Evolutionary conservation across 2,113 vertebrate genomes (phyloP), one percentile per base, ranked within the genome.

Genomic region (Chinchilla lanigera): DNA sequence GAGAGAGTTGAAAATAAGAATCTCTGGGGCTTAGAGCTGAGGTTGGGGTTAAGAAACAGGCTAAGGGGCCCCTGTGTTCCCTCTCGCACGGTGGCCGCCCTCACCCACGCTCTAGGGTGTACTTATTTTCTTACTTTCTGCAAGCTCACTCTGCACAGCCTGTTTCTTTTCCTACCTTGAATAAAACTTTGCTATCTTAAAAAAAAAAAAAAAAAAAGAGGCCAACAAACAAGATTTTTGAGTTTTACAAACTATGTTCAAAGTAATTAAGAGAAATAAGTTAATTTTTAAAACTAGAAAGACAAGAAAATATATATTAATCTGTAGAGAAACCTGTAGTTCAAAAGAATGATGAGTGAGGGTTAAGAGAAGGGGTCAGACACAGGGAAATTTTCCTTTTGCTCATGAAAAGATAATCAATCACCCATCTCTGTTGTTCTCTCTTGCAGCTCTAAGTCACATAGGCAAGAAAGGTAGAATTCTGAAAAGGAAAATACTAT

Each of bases 191-290:
- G 41, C 26, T 69, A 69, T 17, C 67, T n/a, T 69, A 20, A 69
- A 19, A 26, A 63, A 87, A 41, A 1, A n/a, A 0, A 16, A 28
- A 90, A 58, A 93, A 41, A 47, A 86, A 65, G 3, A 44, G 24
- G 50, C 12, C 16, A 91, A 26, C 3, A 47, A 58, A 75, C 19
- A 94, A 87, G 38, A 69, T 84, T 86, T 86, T 69, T 61, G 22
- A 93, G 24, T 85, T 9, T 35, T 60, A 92, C 35, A 52, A 78
- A 78, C 16, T 52, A 35, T 85, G 24, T 77, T 94, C 61, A 60
- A 93, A 86, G 67, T 60, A 78, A 95, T 88, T 84, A 85, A 91
- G 65, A 73, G 84, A 91, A 69, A 44, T n/a, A 93, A 78, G 56
- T 78, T 80, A 30, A 94, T 86, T 82, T 69, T 30, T 82, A 69